Base-by-base conservation (phyloP, 2,113 vertebrate species). In the Cryptotis parvus region DNA sequence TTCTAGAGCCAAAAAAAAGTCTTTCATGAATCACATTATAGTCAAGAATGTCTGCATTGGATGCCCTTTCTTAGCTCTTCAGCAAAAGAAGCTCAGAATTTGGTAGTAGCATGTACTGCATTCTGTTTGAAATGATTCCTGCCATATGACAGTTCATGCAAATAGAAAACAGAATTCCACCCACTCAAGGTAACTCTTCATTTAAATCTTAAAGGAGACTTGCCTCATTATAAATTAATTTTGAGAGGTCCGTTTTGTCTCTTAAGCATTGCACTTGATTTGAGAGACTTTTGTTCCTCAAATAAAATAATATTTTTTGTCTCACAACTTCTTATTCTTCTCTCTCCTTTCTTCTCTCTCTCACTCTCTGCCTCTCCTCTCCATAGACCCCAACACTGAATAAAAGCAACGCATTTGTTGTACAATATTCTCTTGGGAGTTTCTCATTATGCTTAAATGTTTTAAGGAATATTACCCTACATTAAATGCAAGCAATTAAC, bases 191-290 rank as follows among this genome's bases (percentile, higher is more conserved):
- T 90, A 24, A 39, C 39, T 83, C 79, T 91, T 84, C 81, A 89
- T 83, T 91, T 95, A 26, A 72, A 93, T 81, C 72, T 92, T 95
- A 94, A 95, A 94, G 83, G 90, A 90, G 49, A 61, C 72, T 91
- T 65, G 29, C 55, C 33, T 91, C 18, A 1, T 65, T 73, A 4
- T 72, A 90, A 90, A 37, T 70, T 91, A 86, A 91, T 90, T 91
- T 63, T 89, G 69, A 91, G 49, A 79, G 81, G n/a, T 72, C 83
- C 45, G 0, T 92, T 93, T 91, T 92, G 27, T 10, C 29, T 45
- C 52, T 87, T 93, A 84, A 91, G 26, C 35, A 94, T 84, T 93
- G 74, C 91, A 61, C 81, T 94, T 93, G 26, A 94, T 91, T 90
- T 87, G 26, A 87, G 76, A 85, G 95, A 87, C 39, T 94, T 22